These are phyloP conservation scores for Nasua narica DNA, from an alignment of 2,797 vertebrate species.

Conservation along the genomic window DNA sequence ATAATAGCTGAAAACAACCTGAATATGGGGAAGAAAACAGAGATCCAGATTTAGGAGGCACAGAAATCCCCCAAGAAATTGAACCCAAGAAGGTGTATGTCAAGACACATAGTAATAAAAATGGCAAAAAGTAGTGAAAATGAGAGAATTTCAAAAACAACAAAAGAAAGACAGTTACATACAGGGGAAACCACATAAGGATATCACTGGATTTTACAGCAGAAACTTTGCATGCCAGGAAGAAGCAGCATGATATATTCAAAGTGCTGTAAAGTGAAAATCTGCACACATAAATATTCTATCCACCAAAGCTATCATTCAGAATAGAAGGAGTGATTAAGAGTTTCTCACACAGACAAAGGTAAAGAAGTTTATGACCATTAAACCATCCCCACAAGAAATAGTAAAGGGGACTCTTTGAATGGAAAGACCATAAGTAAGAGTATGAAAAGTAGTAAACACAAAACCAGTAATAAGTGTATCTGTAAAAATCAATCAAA, in stretches of 20 bases:
- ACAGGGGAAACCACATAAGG: neutral
- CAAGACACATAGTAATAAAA: neutral
- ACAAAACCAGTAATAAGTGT: neutral
- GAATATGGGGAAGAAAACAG: neutral
- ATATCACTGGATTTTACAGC: neutral
- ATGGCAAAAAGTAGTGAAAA: neutral
- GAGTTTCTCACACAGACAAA: neutral
- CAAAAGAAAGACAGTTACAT: neutral
- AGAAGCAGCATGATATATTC: neutral
- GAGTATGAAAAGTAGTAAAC: neutral
- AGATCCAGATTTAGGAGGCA: neutral
- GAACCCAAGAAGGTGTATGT: neutral
- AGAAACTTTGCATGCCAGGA: neutral
- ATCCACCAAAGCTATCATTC: neutral
- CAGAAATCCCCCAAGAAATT: neutral
- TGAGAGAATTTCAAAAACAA: neutral
- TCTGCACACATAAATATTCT: neutral
- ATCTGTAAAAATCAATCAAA: neutral
- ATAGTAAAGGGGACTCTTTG: neutral
- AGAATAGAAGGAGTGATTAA: neutral
- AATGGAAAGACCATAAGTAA: neutral
- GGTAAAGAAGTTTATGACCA: neutral
- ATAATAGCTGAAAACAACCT: neutral
- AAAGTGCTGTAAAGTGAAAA: neutral
- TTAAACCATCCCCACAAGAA: neutral